Percentiles rank a stretch among this genome's conserved stretches.
Evolutionary conservation across 2,797 vertebrate genomes (phyloP).

Genomic region (Falco columbarius): DNA sequence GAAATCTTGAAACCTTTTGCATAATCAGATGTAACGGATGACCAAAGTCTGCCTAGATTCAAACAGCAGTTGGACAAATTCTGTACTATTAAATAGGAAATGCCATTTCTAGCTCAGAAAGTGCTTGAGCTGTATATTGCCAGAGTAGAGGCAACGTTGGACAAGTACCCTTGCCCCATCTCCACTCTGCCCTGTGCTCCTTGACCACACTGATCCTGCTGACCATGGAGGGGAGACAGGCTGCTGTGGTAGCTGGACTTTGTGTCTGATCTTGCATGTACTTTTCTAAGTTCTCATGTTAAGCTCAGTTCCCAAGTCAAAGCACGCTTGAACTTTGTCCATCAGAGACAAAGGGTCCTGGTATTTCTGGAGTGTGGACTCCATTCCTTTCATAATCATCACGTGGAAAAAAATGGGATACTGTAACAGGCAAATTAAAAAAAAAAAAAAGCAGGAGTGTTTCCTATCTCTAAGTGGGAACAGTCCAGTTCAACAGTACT

Average conservation of each 20-base stretch:
- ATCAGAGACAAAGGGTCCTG: background rate
- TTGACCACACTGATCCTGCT: background rate
- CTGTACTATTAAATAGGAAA: background rate
- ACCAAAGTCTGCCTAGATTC: background rate
- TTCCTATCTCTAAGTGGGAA: background rate
- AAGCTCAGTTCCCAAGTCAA: background rate
- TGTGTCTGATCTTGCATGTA: background rate
- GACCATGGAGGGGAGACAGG: background rate
- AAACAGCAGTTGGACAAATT: background rate
- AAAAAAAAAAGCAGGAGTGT: background rate
- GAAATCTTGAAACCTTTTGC: background rate
- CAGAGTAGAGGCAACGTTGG: background rate
- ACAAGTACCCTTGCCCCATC: background rate
- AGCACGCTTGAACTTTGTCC: background rate
- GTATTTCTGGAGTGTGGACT: background rate
- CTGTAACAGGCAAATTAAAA: background rate
- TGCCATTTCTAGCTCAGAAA: background rate
- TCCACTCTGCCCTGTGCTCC: background rate
- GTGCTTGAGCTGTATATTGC: background rate
- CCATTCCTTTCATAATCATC: background rate
- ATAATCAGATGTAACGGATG: background rate
- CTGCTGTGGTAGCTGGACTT: background rate
- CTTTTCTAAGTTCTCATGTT: background rate
- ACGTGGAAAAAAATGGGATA: background rate
- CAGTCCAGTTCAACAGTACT: background rate